phyloP scores from a whole-genome alignment of 2,888 invertebrate species.

The Synergus gifuensis region DNA sequence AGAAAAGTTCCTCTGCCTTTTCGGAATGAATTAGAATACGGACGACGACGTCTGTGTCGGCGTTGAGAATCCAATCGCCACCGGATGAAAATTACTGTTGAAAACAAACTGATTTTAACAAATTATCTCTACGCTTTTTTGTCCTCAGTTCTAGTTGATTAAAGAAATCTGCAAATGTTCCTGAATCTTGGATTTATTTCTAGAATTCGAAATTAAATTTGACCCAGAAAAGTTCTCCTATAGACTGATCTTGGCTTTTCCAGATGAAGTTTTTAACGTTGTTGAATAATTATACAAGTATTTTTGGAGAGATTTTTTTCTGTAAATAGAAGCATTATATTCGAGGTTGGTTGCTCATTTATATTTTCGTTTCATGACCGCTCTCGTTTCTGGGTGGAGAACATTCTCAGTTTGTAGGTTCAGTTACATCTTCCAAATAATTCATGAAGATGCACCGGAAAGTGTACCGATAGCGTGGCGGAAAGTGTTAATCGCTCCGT shows the following conservation, averaged over 20 bases:
- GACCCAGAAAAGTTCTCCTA: background rate
- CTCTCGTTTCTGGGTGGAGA: background rate
- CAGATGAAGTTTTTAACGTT: background rate
- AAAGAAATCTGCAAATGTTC: background rate
- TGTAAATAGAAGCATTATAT: background rate
- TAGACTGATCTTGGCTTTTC: background rate
- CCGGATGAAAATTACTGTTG: background rate
- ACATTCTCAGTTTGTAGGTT: background rate
- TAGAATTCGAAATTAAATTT: background rate
- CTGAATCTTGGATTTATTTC: background rate
- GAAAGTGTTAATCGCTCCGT: constrained; percentile 33
- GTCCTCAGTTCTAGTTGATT: background rate
- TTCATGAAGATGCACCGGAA: constrained; percentile 7
- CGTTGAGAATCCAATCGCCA: constrained; percentile 7
- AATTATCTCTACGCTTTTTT: background rate
- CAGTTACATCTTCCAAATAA: constrained; percentile 33
- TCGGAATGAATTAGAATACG: constrained; percentile 52
- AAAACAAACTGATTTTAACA: constrained; percentile 37
- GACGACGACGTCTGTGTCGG: constrained; percentile 35
- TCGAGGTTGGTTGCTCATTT: background rate
- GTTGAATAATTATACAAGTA: background rate
- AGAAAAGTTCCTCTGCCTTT: constrained; percentile 48
- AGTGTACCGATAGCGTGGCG: constrained; percentile 23
- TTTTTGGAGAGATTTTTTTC: background rate
- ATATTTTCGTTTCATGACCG: background rate